These are phyloP conservation scores for Clitarchus hookeri DNA, from an alignment of 2,888 invertebrate species.

Conservation along the genomic window DNA sequence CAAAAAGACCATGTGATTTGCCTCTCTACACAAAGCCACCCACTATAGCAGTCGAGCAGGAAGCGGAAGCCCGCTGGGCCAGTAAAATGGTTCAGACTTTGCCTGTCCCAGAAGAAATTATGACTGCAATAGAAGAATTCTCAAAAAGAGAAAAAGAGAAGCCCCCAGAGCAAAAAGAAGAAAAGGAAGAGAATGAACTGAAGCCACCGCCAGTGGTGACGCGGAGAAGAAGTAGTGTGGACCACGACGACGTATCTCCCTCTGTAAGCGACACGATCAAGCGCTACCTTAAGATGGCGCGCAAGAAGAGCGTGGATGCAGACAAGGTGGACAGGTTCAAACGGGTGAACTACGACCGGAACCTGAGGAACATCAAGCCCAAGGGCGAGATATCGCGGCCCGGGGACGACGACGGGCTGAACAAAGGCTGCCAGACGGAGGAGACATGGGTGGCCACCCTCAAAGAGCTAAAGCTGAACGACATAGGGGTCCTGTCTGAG, in stretches of 20 bases:
- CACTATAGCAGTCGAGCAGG: conserved; percentile 68
- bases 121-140: conserved; percentile 58
- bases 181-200: conserved; percentile 32
- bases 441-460: conserved; percentile 69
- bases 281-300: conserved; percentile 82
- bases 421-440: conserved; percentile 77
- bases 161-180: conserved; percentile 49
- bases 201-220: conserved; percentile 34
- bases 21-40: conserved; percentile 62
- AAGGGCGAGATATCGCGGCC: conserved; percentile 74
- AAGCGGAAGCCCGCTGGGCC: conserved; percentile 59
- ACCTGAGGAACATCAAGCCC: conserved; percentile 80
- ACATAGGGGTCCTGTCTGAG: conserved; percentile 29
- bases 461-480: conserved; percentile 38
- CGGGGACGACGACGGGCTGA: conserved; percentile 76
- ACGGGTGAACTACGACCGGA: conserved; percentile 85
- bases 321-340: conserved; percentile 83
- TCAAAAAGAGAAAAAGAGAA: conserved; percentile 55
- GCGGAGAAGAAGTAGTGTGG: conserved; percentile 75
- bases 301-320: conserved; percentile 83
- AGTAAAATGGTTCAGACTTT: conserved; percentile 67
- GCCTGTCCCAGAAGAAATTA: conserved; percentile 61
- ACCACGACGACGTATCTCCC: conserved; percentile 83
- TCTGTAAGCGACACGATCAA: conserved; percentile 88
- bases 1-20: conserved; percentile 23